Evolutionary conservation across 2,888 invertebrate genomes (phyloP).

Genomic region (Erannis defoliaria): DNA sequence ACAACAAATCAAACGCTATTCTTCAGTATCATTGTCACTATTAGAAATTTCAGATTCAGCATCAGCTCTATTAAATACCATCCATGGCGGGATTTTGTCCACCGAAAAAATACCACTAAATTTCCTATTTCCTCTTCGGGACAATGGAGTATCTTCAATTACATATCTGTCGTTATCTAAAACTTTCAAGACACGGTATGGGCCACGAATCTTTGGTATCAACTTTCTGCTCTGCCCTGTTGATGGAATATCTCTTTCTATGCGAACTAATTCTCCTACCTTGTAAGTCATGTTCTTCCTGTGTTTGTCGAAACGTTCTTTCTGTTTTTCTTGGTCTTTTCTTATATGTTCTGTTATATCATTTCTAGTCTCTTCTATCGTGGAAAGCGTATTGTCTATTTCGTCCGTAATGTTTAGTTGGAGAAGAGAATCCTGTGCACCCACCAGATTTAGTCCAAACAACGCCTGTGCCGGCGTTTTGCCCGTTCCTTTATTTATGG

Average conservation of each 20-base stretch:
- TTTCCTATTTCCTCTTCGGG: background rate
- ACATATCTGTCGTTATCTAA: background rate
- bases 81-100: background rate
- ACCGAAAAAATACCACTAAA: conserved; percentile 1
- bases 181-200: background rate
- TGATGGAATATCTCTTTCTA: background rate
- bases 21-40: background rate
- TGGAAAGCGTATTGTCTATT: too few species aligned
- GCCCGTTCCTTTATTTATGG: too few species aligned
- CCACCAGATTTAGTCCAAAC: too few species aligned
- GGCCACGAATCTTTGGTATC: background rate
- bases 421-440: too few species aligned
- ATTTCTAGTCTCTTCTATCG: too few species aligned
- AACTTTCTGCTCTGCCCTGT: background rate
- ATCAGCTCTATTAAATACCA: background rate
- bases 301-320: too few species aligned
- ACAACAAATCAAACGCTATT: background rate
- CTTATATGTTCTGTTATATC: too few species aligned
- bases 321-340: too few species aligned
- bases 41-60: background rate
- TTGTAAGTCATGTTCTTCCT: background rate
- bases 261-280: background rate
- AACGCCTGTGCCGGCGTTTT: too few species aligned
- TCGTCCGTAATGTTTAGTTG: too few species aligned
- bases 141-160: background rate